Evolutionary conservation across 2,113 vertebrate genomes (phyloP), one percentile per base, ranked within the genome.

Genomic region (Etheostoma cragini): DNA sequence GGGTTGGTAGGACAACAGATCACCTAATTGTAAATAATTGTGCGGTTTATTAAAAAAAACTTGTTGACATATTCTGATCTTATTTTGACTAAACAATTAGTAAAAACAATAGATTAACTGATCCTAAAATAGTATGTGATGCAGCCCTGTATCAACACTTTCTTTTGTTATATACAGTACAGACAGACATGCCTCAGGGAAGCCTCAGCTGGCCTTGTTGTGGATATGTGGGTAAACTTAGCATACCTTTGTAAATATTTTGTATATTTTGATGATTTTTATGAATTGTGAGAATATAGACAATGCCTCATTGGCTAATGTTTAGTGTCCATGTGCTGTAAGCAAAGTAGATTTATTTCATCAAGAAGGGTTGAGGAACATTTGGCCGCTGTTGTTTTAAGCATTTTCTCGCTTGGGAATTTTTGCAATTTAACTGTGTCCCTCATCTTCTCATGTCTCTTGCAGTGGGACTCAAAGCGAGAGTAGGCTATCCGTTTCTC

Each of bases 381-480:
- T 21, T 42, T 13, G 2, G 16, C 1, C 8, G 6, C 19, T 61
- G 49, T 69, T 77, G 35, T 53, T 53, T 84, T 84, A 45, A 33
- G 19, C 2, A 45, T 86, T 83, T 67, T 4, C 64, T 76, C 68
- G 33, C 75, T 73, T 69, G 45, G 69, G 72, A 16, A 49, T 80
- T 87, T 80, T 42, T 82, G 38, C 62, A 61, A 13, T 84, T 75
- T 66, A 67, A 61, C 58, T 11, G 26, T 30, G 63, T 80, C 80
- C 73, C 72, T 83, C 76, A 67, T 88, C 67, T 64, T 85, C 46
- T 83, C 61, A 0, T 72, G 70, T 80, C 46, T 86, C 72, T 76
- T 73, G 6, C 68, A 68, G 62, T 49, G 21, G 69, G 74, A 35
- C 58, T 85, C 76, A 81, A 66, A 80, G 58, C 3, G 26, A 62